These are phyloP conservation scores for Agrochola circellaris DNA, from an alignment of 2,888 invertebrate species.

Conservation along the genomic window DNA sequence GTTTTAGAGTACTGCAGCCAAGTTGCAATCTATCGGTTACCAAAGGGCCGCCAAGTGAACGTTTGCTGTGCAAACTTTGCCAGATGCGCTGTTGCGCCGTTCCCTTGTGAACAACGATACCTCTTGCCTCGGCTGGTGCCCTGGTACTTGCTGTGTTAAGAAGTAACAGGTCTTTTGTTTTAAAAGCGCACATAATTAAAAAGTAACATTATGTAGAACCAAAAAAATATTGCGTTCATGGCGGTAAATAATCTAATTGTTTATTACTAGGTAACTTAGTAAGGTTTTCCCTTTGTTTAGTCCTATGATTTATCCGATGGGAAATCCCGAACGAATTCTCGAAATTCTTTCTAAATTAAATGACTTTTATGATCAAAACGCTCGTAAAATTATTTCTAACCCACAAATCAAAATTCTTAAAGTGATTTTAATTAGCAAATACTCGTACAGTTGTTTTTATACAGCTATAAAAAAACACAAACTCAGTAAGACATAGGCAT, in stretches of 20 bases:
- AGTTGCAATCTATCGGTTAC: constrained; percentile 74
- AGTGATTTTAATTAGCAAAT: background rate
- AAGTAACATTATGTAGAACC: background rate
- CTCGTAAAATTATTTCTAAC: background rate
- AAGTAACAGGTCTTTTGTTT: constrained; percentile 33
- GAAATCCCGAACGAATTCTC: constrained; percentile 10
- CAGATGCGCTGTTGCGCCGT: constrained; percentile 70
- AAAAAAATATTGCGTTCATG: background rate
- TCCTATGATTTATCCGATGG: background rate
- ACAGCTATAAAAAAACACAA: too few species aligned
- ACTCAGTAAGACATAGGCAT: too few species aligned
- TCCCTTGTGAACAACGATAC: constrained; percentile 72
- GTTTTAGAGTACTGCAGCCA: constrained; percentile 43
- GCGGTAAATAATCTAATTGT: background rate
- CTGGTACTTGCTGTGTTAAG: constrained; percentile 66
- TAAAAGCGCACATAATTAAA: background rate
- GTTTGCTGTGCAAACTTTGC: constrained; percentile 75
- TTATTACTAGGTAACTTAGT: background rate
- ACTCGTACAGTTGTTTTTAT: background rate
- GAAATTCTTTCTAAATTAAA: constrained; percentile 1
- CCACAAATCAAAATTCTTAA: background rate
- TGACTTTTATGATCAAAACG: background rate
- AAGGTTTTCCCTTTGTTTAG: background rate
- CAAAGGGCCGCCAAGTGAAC: constrained; percentile 74
- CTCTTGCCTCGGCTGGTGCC: constrained; percentile 67